A percentile compares a stretch with the other conserved stretches of the same genome.
Evolutionary conservation across 1,140 invertebrate species (phyloP).

Genomic region (Hetaerina americana): DNA sequence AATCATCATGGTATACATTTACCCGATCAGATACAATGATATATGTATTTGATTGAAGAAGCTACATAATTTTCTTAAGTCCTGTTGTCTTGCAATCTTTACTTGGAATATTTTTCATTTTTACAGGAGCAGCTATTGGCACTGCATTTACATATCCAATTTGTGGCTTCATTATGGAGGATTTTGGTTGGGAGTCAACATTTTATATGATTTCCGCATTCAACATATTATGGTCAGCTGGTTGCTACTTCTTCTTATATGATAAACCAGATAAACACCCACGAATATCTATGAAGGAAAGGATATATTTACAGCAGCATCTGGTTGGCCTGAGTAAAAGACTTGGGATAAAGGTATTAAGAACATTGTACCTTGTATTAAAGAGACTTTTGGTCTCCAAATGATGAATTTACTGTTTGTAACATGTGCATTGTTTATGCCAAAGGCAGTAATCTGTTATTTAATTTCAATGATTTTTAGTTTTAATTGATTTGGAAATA

Average conservation of each 20-base stretch:
- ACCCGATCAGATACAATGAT: too few species aligned
- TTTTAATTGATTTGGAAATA: too few species aligned
- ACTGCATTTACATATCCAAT: constrained; percentile 56
- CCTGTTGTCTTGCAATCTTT: too few species aligned
- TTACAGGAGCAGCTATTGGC: constrained; percentile 33
- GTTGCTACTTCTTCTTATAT: constrained; percentile 59
- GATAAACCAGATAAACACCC: constrained; percentile 60
- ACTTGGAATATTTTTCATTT: too few species aligned
- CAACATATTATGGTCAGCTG: constrained; percentile 47
- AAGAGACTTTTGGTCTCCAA: not conserved
- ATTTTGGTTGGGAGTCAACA: constrained; percentile 49
- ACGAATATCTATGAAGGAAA: constrained; percentile 52
- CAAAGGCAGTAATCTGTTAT: too few species aligned
- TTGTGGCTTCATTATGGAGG: constrained; percentile 53
- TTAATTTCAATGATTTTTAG: too few species aligned
- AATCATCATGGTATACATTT: too few species aligned
- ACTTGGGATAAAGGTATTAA: too few species aligned
- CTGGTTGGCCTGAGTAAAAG: not conserved
- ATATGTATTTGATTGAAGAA: too few species aligned
- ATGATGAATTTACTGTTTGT: not conserved
- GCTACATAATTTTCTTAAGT: too few species aligned
- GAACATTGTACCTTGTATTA: not conserved
- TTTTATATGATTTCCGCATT: constrained; percentile 57
- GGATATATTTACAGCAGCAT: constrained; percentile 17
- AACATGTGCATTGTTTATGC: too few species aligned